Evolutionary conservation across 2,888 invertebrate species (phyloP), one percentile per base, ranked within the genome.

Genomic region (Thera britannica): DNA sequence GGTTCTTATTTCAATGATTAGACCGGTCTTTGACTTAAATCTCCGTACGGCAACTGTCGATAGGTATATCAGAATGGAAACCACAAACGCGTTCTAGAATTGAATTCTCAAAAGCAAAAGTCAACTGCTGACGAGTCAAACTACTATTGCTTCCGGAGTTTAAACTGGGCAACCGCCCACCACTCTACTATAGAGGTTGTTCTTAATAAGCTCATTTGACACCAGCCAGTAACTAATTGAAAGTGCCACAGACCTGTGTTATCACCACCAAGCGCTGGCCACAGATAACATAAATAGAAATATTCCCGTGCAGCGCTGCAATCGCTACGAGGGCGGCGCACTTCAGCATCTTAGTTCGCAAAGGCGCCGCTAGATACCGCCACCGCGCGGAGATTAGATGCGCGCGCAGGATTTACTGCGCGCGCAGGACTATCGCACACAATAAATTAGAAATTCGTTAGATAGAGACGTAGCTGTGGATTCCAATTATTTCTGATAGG

Each of bases 381-480:
- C 81, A 79, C 80, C 73, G 79, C 48, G 72, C 72, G 23, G 23
- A 82, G 93, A 93, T 92, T 89, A 92, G 92, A 93, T 92, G 90
- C 85, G 86, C 85, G 90, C 85, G 86, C 86, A 87, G 81, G 85
- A 92, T 92, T 92, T 92, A 92, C 89, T 83, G 88, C 89, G 60
- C 83, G 81, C 80, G 79, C 84, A 79, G 83, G 75, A 77, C 82
- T 91, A 92, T 92, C 92, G 87, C 84, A 79, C 82, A 84, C 89
- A 82, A 90, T 93, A 93, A 92, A 93, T 93, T 93, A 91, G 92
- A 92, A 92, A 92, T 93, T 92, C 88, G 91, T 90, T 92, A 93
- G 93, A 93, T 93, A 93, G 86, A 92, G 91, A 88, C 88, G 89
- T 90, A 12, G 38, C n/a, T 57, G 57, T 77, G 84, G 82, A 87